Conservation (phyloP, 1,140 invertebrate species). For the Trachymyrmex cornetzi region DNA sequence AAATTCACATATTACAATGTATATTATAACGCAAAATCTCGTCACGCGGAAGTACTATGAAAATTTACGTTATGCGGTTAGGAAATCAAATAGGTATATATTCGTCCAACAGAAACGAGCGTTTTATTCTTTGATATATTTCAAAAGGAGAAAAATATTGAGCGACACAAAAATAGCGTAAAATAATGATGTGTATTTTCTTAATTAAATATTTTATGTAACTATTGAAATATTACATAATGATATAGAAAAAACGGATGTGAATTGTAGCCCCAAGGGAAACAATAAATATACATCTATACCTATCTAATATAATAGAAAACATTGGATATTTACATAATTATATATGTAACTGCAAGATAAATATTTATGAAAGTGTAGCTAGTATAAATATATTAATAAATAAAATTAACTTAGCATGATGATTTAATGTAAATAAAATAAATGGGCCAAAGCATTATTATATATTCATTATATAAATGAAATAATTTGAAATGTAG, state of each 20-base stretch:
- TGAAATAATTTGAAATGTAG: constrained; percentile 18
- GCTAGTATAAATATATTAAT: neutral
- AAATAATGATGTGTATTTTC: constrained; percentile 2
- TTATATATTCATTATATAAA: constrained; percentile 2
- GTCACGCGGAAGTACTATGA: neutral
- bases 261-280: no score
- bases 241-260: neutral
- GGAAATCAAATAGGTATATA: constrained; percentile 18
- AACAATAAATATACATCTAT: no score
- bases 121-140: neutral
- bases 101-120: neutral
- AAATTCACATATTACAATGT: constrained; percentile 16
- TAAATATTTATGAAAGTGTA: neutral
- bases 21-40: constrained; percentile 12
- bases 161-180: neutral
- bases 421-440: constrained; percentile 9
- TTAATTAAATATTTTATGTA: neutral
- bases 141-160: neutral
- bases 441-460: neutral
- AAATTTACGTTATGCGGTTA: neutral
- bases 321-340: neutral
- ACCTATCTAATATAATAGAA: neutral
- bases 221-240: neutral
- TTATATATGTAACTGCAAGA: no score
- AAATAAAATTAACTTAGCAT: neutral